phyloP scores from a whole-genome alignment of 2,113 vertebrate genomes.

The Ariopsis seemanni region DNA sequence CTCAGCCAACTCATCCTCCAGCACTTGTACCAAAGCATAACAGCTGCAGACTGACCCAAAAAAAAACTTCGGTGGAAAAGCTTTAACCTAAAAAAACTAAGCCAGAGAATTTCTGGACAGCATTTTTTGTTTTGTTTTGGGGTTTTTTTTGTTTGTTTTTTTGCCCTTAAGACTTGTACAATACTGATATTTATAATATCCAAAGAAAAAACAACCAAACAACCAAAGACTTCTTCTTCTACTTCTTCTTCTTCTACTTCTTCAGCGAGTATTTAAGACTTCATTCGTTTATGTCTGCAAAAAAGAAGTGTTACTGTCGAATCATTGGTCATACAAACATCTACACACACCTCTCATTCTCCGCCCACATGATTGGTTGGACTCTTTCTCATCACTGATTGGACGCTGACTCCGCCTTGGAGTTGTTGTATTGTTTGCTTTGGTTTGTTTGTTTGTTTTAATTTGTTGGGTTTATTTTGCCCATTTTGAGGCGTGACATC shows the following conservation, averaged over 20 bases:
- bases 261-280: constrained; percentile 89
- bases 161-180: constrained; percentile 96
- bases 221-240: constrained; percentile 90
- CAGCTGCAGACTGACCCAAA: constrained; percentile 73
- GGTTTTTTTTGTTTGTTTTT: constrained; percentile 65
- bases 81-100: constrained; percentile 81
- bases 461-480: constrained; percentile 1
- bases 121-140: constrained; percentile 80
- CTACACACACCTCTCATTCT: constrained; percentile 66
- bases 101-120: constrained; percentile 85
- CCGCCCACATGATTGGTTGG: constrained; percentile 75
- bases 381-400: constrained; percentile 69
- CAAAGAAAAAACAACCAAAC: constrained; percentile 95
- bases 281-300: constrained; percentile 86
- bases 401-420: constrained; percentile 75
- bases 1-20: constrained; percentile 84
- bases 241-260: constrained; percentile 66
- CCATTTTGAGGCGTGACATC: constrained; percentile 62
- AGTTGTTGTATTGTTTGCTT: constrained; percentile 47
- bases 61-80: constrained; percentile 81
- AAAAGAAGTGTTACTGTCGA: constrained; percentile 65
- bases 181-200: constrained; percentile 97
- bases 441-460: constrained; percentile 56
- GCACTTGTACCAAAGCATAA: constrained; percentile 99
- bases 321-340: constrained; percentile 81